A percentile compares a stretch with the other conserved stretches of the same genome.
These are phyloP conservation scores for Odontomachus brunneus DNA, from an alignment of 1,140 invertebrate species.

Conservation along the genomic window DNA sequence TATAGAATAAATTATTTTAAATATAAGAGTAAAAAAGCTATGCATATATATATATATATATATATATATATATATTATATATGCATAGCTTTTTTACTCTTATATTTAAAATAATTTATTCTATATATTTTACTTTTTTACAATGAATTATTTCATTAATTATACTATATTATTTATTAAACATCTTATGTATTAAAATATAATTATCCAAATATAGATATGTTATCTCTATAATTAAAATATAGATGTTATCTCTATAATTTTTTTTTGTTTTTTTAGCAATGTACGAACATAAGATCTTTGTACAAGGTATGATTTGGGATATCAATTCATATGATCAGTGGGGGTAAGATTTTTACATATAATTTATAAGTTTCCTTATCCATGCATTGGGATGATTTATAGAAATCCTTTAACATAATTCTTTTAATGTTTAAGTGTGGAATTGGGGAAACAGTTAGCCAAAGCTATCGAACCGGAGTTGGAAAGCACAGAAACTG, in stretches of 20 bases:
- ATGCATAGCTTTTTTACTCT: constrained; percentile 1
- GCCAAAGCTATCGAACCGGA: constrained; percentile 99
- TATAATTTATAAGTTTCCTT: constrained; percentile 20
- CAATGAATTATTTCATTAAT: not conserved
- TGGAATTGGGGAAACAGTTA: constrained; percentile 99
- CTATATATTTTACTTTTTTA: constrained; percentile 1
- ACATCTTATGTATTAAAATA: constrained; percentile 24
- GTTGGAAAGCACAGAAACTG: constrained; percentile 88
- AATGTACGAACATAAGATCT: constrained; percentile 99
- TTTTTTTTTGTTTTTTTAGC: constrained; percentile 86
- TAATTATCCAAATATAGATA: constrained; percentile 4
- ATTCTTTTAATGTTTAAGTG: constrained; percentile 86
- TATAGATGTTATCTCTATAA: constrained; percentile 10
- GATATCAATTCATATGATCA: constrained; percentile 99
- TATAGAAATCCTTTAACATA: constrained; percentile 51
- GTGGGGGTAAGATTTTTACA: constrained; percentile 93
- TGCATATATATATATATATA: no score
- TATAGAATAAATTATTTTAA: constrained; percentile 7
- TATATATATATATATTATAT: no score
- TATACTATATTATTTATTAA: constrained; percentile 30
- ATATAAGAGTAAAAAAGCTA: not conserved
- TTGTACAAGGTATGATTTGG: constrained; percentile 99
- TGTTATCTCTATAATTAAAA: no score
- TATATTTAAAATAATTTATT: constrained; percentile 12
- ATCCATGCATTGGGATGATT: constrained; percentile 5